Percentiles rank a stretch among this genome's conserved stretches.
phyloP scores from a whole-genome alignment of 2,888 invertebrate genomes.

The Ormyrus thymus region DNA sequence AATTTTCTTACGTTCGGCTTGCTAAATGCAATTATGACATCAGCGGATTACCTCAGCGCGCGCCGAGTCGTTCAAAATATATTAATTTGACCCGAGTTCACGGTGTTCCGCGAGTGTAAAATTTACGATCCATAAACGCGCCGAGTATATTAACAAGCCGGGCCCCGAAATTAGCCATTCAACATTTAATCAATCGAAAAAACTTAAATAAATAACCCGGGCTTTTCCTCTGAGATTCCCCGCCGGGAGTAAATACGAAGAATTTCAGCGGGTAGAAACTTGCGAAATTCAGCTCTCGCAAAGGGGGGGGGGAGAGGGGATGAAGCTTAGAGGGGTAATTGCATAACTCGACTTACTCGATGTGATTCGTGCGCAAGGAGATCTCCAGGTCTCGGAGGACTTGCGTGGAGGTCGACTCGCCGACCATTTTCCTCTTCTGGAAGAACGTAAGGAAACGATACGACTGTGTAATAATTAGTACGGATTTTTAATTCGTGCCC shows the following conservation, averaged over 20 bases:
- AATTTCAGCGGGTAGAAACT: too few species aligned
- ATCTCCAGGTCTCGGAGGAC: conserved; percentile 98
- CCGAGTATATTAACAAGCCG: too few species aligned
- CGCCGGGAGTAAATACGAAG: neutral
- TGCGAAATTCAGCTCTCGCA: neutral
- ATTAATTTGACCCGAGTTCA: too few species aligned
- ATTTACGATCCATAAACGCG: too few species aligned
- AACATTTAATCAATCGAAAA: too few species aligned
- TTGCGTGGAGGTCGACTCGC: conserved; percentile 98
- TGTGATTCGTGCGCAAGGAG: conserved; percentile 98
- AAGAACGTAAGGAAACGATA: conserved; percentile 77
- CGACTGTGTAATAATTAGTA: conserved; percentile 67
- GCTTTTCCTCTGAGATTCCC: conserved; percentile 1
- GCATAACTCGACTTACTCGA: conserved; percentile 85
- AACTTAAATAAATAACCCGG: too few species aligned
- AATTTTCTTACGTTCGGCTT: too few species aligned
- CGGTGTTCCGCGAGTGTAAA: too few species aligned
- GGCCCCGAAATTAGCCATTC: too few species aligned
- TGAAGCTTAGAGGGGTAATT: conserved; percentile 20
- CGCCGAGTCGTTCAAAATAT: too few species aligned
- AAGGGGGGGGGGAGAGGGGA: conserved; percentile 2
- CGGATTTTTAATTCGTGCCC: conserved; percentile 33
- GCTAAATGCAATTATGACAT: too few species aligned
- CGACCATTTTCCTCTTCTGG: conserved; percentile 97
- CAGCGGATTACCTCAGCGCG: too few species aligned